These are phyloP conservation scores for Cecropterus lyciades DNA, from an alignment of 1,140 invertebrate species.

Conservation along the genomic window DNA sequence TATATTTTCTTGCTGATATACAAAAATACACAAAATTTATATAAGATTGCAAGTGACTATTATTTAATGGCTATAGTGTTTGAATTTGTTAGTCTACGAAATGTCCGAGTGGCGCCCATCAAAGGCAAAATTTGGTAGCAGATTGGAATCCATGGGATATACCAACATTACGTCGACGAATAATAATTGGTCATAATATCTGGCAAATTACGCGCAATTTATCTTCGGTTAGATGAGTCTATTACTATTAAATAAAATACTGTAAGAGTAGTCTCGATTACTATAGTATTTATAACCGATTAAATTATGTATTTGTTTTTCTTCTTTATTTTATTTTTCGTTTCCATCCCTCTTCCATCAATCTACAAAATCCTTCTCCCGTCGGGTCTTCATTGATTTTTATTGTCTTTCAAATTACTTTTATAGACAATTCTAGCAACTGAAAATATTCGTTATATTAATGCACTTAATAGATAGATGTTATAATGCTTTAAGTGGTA, in stretches of 20 bases:
- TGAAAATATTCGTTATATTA: neutral
- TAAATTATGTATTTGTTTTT: constrained; percentile 30
- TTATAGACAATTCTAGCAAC: neutral
- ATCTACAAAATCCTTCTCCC: constrained; percentile 11
- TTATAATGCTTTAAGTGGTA: neutral
- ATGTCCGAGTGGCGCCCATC: no score
- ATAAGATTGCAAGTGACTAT: no score
- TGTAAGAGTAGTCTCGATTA: constrained; percentile 18
- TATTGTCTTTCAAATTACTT: constrained; percentile 2
- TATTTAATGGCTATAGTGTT: no score
- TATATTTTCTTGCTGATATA: no score
- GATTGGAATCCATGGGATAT: no score
- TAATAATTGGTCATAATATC: neutral
- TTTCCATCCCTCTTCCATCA: constrained; percentile 10
- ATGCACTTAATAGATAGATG: neutral
- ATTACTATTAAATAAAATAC: constrained; percentile 6
- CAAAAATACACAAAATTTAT: no score
- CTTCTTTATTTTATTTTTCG: constrained; percentile 23
- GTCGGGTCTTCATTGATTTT: constrained; percentile 1
- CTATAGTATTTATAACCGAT: constrained; percentile 18
- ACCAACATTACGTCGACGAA: neutral
- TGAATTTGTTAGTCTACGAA: no score
- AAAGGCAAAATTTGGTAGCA: no score
- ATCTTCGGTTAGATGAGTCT: neutral
- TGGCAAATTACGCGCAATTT: neutral